Conservation (phyloP, 2,888 invertebrate species). For the Drosophila ezoana region DNA sequence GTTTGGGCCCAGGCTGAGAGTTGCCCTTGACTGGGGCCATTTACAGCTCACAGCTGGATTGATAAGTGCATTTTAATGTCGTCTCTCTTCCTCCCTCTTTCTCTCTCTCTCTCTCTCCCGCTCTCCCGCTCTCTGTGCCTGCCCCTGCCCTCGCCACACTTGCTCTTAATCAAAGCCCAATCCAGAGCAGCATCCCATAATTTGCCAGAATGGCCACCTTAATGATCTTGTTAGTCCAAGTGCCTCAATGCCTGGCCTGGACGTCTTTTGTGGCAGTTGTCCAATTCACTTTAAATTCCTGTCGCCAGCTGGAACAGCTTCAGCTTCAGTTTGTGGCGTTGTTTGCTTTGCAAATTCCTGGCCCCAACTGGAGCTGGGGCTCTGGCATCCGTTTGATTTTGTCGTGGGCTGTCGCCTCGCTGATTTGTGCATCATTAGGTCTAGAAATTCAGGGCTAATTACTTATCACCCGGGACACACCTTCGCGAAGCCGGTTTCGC, state of each 20-base stretch:
- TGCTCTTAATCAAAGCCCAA: constrained; percentile 61
- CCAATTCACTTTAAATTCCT: constrained; percentile 56
- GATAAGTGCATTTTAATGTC: constrained; percentile 80
- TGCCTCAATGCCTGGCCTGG: constrained; percentile 5
- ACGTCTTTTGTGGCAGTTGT: constrained; percentile 23
- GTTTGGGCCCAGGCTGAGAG: constrained; percentile 1
- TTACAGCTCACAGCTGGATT: constrained; percentile 16
- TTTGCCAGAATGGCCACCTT: constrained; percentile 47
- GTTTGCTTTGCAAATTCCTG: constrained; percentile 40
- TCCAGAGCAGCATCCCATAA: constrained; percentile 43
- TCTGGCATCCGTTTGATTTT: constrained; percentile 6
- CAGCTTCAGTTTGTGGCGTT: constrained; percentile 4
- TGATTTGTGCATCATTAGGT: constrained; percentile 62
- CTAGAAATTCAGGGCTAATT: constrained; percentile 43
- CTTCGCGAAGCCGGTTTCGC: constrained; percentile 13
- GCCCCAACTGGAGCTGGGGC: constrained; percentile 10
- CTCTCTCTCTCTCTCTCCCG: not conserved
- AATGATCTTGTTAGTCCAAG: constrained; percentile 67
- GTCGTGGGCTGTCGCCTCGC: constrained; percentile 22
- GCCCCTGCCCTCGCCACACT: constrained; percentile 13
- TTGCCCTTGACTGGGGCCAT: constrained; percentile 42
- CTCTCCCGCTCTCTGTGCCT: not conserved
- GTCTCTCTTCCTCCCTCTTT: not conserved
- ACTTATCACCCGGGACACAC: constrained; percentile 31
- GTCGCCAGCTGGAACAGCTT: not conserved